Evolutionary conservation across 2,888 invertebrate genomes (phyloP).

Genomic region (Orthosia cruda): DNA sequence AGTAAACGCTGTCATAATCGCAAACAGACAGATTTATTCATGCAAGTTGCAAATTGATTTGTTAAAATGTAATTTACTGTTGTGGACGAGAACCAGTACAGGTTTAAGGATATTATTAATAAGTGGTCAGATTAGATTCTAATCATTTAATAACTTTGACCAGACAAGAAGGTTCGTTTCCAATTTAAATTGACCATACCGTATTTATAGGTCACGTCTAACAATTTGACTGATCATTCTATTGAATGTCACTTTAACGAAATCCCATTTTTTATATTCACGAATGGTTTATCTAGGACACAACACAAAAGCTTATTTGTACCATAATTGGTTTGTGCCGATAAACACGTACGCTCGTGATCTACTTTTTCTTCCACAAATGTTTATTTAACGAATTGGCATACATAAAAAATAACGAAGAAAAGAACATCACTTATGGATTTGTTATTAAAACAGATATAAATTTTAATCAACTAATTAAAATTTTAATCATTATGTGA

Average conservation of each 20-base stretch:
- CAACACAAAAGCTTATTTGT: constrained; percentile 35
- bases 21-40: constrained; percentile 25
- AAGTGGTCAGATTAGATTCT: constrained; percentile 47
- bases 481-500: constrained; percentile 16
- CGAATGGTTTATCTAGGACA: constrained; percentile 30
- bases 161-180: constrained; percentile 32
- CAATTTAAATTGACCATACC: constrained; percentile 40
- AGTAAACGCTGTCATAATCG: constrained; percentile 3
- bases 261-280: constrained; percentile 22
- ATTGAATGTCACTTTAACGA: constrained; percentile 25
- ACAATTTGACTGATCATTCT: constrained; percentile 23
- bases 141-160: constrained; percentile 61
- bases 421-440: background rate
- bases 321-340: constrained; percentile 30
- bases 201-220: background rate
- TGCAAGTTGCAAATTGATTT: constrained; percentile 42
- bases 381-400: constrained; percentile 38
- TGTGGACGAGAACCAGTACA: constrained; percentile 29
- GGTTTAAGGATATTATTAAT: constrained; percentile 51
- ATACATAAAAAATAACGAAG: constrained; percentile 10
- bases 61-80: constrained; percentile 41
- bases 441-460: background rate
- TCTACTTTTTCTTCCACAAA: constrained; percentile 36
- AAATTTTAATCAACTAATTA: constrained; percentile 22
- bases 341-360: constrained; percentile 43